Percentiles rank a stretch among this genome's conserved stretches.
phyloP scores from a whole-genome alignment of 2,113 vertebrate species.

The Corythoichthys haematopterus region DNA sequence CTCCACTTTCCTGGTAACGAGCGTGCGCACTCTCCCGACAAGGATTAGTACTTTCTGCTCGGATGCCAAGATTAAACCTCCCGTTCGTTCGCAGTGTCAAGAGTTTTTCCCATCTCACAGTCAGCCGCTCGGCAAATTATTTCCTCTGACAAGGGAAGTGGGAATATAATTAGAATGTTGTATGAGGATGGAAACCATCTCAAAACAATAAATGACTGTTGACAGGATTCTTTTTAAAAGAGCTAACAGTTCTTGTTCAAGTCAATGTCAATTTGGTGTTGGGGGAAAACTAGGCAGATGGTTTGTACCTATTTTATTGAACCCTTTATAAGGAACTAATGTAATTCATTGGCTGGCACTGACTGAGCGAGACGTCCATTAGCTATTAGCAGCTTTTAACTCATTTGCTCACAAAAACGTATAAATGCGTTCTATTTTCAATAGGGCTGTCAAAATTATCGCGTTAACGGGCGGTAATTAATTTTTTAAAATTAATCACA shows the following conservation, averaged over 20 bases:
- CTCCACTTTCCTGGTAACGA: constrained; percentile 21
- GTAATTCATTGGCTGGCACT: too few relatives aligned
- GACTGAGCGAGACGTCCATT: too few relatives aligned
- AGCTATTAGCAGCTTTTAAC: too few relatives aligned
- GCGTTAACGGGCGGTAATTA: too few relatives aligned
- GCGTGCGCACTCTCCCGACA: constrained; percentile 19
- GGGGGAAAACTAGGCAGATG: not conserved
- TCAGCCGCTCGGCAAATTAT: constrained; percentile 39
- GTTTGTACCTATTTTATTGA: too few relatives aligned
- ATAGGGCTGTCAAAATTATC: too few relatives aligned
- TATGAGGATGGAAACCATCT: constrained; percentile 28
- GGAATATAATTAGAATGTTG: constrained; percentile 47
- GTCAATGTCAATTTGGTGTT: constrained; percentile 6
- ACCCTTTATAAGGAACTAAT: too few relatives aligned
- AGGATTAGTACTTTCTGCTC: constrained; percentile 43
- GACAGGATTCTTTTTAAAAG: constrained; percentile 12
- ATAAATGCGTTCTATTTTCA: too few relatives aligned
- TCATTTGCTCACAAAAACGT: too few relatives aligned
- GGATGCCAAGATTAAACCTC: constrained; percentile 42
- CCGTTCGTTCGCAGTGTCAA: constrained; percentile 28
- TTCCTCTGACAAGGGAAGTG: constrained; percentile 32
- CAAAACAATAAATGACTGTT: constrained; percentile 17
- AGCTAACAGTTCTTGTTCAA: constrained; percentile 20
- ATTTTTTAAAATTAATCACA: too few relatives aligned
- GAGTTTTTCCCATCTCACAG: constrained; percentile 44